phyloP scores from a whole-genome alignment of 2,113 vertebrate species.

The Verasper variegatus region DNA sequence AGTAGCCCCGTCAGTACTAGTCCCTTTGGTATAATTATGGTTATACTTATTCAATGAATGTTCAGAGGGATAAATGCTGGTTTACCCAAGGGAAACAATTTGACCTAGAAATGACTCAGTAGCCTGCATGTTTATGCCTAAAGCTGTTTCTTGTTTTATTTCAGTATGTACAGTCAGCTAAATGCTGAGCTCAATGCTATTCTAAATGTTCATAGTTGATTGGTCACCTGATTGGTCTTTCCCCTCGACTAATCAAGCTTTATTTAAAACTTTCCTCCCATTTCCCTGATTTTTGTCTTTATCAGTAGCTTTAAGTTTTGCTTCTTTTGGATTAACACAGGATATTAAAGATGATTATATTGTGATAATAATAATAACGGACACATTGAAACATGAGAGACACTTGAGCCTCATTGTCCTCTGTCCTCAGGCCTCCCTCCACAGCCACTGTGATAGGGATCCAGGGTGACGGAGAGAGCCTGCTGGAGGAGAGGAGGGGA shows the following conservation, averaged over 20 bases:
- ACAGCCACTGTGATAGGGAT: constrained; percentile 91
- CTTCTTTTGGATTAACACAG: not conserved
- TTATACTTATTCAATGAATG: not conserved
- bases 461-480: constrained; percentile 88
- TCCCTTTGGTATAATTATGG: not conserved
- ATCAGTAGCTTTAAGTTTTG: not conserved
- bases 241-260: not conserved
- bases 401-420: constrained; percentile 22
- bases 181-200: too few relatives aligned
- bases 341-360: not conserved
- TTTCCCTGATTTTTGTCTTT: not conserved
- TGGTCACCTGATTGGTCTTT: not conserved
- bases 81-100: constrained; percentile 20
- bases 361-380: not conserved
- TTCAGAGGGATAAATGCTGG: constrained; percentile 15
- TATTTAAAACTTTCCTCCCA: not conserved
- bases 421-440: constrained; percentile 88
- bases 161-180: not conserved
- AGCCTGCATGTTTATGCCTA: constrained; percentile 17
- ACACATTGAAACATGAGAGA: constrained; percentile 5
- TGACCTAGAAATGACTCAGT: constrained; percentile 47
- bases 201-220: not conserved
- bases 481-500: constrained; percentile 92
- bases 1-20: not conserved
- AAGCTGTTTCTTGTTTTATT: constrained; percentile 9